Evolutionary conservation across 2,113 vertebrate genomes (phyloP), one percentile per base, ranked within the genome.

Genomic region (Brachionichthys hirsutus): DNA sequence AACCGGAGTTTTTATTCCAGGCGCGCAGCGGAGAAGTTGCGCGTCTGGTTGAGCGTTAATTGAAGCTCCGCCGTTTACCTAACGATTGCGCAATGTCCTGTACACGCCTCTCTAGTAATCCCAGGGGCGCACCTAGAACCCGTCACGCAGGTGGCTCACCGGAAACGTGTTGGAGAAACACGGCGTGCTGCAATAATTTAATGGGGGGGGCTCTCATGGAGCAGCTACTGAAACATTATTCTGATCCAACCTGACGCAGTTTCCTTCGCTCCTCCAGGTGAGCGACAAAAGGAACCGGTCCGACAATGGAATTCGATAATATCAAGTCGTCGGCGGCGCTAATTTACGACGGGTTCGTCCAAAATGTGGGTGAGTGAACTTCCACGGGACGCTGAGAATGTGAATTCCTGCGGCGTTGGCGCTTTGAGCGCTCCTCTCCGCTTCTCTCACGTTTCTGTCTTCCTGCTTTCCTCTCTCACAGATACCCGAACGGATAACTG

Each of bases 291-390:
- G 38, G 10, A 12, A 73, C 64, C 61, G 20, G 57, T 41, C 51
- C 71, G 13, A 73, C 78, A 80, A 99, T 99, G 97, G 93, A 92
- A 16, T 83, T 98, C 42, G 87, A 78, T 44, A 87, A 92, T 48
- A 84, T 98, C 41, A 95, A 92, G 53, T 92, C 93, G 1, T 92
- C 93, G 13, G 95, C 91, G 3, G 90, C 90, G 0, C 85, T 85
- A 16, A 84, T 96, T 52, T 98, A 98, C 55, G 93, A 94, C 62
- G 90, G 93, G 60, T 94, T 93, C 91, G 89, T 98, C 73, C 94
- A 95, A 88, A 87, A 92, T 86, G 95, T 94, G 2, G 97, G 97
- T 98, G 72, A 92, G 93, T 92, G 24, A 30, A 30, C 24, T 30
- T 30, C 8, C 5, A 30, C 24, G 24, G 24, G 8, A 30, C 24